Evolutionary conservation across 2,797 vertebrate genomes (phyloP), one percentile per base, ranked within the genome.

Genomic region (Chelonia mydas): DNA sequence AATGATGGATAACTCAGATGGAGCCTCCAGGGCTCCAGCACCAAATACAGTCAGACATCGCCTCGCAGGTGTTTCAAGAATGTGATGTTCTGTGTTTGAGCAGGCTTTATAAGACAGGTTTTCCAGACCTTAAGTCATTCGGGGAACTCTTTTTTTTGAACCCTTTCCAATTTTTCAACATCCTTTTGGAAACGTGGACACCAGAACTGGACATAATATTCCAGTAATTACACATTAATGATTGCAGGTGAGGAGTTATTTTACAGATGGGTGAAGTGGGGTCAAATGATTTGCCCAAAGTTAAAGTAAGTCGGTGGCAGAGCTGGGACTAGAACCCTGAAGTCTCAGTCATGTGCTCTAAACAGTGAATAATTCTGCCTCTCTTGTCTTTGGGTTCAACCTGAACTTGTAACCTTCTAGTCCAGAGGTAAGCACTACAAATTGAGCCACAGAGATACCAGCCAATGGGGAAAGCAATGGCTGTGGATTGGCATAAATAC

Each of bases 401-500:
- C 2, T 9, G 81, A 93, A 84, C 25, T 28, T 47, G 41, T 28
- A 76, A 68, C 77, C 93, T 86, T 45, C 82, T 96, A 76, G 37
- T 49, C 88, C 84, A 55, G 33, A 95, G 81, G 84, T 81, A 92
- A 84, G 83, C 37, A 23, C 90, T 95, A 95, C 76, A 92, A 91
- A 86, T 45, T 81, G 47, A 89, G 90, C 84, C 7, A 90, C 89
- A 88, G 8, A 8, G 94, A 92, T 90, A 92, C 79, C 50, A 81
- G 31, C 68, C 85, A 85, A 7, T 84, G 79, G 4, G 8, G 7
- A 31, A 27, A 27, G 74, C 45, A 31, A 6, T 89, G 81, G 33
- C 74, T 87, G 17, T 65, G 59, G 51, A 94, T 96, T 19, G 51
- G 49, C 76, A 92, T 51, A 84, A 87, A 53, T 88, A 84, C 45